These are phyloP conservation scores for Zosterops lateralis DNA, from an alignment of 2,113 vertebrate genomes.

Conservation along the genomic window DNA sequence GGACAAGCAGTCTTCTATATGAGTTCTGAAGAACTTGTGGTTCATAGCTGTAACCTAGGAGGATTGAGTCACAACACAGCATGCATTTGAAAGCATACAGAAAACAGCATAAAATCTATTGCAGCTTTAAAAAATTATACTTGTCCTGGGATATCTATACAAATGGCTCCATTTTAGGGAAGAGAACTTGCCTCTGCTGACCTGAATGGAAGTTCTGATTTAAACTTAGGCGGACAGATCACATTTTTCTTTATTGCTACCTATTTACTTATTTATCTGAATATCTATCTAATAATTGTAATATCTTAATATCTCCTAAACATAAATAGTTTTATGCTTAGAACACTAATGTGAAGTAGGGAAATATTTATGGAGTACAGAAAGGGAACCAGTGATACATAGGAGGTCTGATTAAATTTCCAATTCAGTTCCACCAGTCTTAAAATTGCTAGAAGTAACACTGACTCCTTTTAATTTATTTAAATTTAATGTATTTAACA, in stretches of 20 bases:
- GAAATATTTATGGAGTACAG: not conserved
- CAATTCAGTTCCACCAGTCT: not conserved
- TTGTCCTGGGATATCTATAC: not conserved
- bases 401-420: not conserved
- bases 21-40: slow-evolving; percentile 83
- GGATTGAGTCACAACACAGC: not conserved
- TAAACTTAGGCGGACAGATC: not conserved
- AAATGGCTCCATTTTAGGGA: not conserved
- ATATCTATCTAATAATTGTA: not conserved
- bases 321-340: not conserved
- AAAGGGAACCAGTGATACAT: not conserved
- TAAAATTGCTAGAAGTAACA: not conserved
- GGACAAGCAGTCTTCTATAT: slow-evolving; percentile 81
- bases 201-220: not conserved
- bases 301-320: not conserved
- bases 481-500: not conserved
- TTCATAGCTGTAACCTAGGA: slow-evolving; percentile 80
- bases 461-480: not conserved
- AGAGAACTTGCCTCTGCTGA: not conserved
- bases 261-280: not conserved
- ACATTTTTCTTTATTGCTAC: not conserved
- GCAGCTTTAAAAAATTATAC: not conserved
- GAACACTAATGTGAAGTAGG: not conserved
- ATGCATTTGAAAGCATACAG: not conserved
- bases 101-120: not conserved